Conservation (phyloP, 1,140 invertebrate species). For the Drosophila serrata region DNA sequence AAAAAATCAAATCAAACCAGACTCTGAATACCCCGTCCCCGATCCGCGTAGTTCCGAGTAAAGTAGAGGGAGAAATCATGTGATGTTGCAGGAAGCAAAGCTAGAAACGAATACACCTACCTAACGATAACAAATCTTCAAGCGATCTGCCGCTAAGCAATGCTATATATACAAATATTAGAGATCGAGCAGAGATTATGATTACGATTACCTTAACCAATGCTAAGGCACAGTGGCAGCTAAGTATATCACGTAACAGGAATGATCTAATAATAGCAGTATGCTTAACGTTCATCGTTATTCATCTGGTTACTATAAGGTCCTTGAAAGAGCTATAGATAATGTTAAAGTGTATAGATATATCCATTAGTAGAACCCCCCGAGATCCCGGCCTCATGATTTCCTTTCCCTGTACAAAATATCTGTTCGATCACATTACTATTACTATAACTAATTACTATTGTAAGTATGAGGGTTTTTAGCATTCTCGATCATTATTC, state of each 20-base stretch:
- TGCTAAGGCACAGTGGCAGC: conserved; percentile 28
- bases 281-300: not conserved
- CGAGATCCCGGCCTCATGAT: conserved; percentile 12
- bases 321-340: not conserved
- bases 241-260: conserved; percentile 9
- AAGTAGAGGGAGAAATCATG: conserved; percentile 55
- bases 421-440: conserved; percentile 42
- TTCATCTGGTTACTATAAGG: not conserved
- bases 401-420: conserved; percentile 40
- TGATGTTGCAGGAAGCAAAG: conserved; percentile 82
- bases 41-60: conserved; percentile 26
- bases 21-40: conserved; percentile 43
- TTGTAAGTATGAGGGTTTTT: conserved; percentile 52
- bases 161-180: conserved; percentile 46
- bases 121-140: conserved; percentile 66
- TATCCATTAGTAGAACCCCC: conserved; percentile 21
- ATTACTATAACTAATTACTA: conserved; percentile 48
- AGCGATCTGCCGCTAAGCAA: conserved; percentile 35
- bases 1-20: conserved; percentile 48
- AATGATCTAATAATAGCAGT: not conserved
- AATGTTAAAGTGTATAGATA: conserved; percentile 48
- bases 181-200: conserved; percentile 28
- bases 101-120: conserved; percentile 83
- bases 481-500: conserved; percentile 49
- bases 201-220: conserved; percentile 11